Conservation (phyloP, 2,797 vertebrate species). For the Odontamblyopus rebecca region DNA sequence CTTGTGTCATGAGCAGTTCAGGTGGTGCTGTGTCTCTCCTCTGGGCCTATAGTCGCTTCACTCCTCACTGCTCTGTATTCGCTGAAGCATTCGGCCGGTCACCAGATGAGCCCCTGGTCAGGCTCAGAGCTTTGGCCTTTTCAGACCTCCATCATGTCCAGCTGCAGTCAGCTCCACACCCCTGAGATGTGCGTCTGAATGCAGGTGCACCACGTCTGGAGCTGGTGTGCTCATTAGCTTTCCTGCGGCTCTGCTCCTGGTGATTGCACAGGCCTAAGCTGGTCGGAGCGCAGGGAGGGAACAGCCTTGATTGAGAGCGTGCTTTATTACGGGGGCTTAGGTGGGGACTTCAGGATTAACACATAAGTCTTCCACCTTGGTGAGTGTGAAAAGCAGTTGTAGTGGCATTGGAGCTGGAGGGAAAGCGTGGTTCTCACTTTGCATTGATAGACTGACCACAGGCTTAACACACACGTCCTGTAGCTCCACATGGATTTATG, state of each 20-base stretch:
- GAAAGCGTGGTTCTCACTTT: slow-evolving; percentile 68
- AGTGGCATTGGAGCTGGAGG: slow-evolving; percentile 61
- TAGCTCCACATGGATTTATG: slow-evolving; percentile 71
- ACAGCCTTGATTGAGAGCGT: slow-evolving; percentile 80
- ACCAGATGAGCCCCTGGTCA: slow-evolving; percentile 60
- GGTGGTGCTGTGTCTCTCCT: slow-evolving; percentile 53
- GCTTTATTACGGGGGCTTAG: slow-evolving; percentile 80
- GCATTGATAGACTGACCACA: slow-evolving; percentile 75
- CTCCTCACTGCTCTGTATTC: slow-evolving; percentile 64
- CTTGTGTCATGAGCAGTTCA: slow-evolving; percentile 22
- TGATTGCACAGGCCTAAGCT: slow-evolving; percentile 77
- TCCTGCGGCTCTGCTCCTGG: slow-evolving; percentile 72
- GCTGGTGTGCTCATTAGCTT: slow-evolving; percentile 79
- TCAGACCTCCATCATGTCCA: slow-evolving; percentile 71
- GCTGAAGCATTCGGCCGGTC: slow-evolving; percentile 53
- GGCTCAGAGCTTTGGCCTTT: slow-evolving; percentile 58
- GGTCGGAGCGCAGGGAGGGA: slow-evolving; percentile 68
- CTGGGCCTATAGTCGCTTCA: slow-evolving; percentile 22
- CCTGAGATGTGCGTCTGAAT: slow-evolving; percentile 65
- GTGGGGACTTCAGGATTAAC: slow-evolving; percentile 75
- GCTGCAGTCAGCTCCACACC: slow-evolving; percentile 65
- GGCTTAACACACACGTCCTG: slow-evolving; percentile 72
- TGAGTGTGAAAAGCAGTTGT: slow-evolving; percentile 70
- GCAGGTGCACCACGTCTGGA: slow-evolving; percentile 80
- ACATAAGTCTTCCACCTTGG: slow-evolving; percentile 80